Evolutionary conservation across 2,113 vertebrate genomes (phyloP), one percentile per base, ranked within the genome.

Genomic region (Dermatemys mawii): DNA sequence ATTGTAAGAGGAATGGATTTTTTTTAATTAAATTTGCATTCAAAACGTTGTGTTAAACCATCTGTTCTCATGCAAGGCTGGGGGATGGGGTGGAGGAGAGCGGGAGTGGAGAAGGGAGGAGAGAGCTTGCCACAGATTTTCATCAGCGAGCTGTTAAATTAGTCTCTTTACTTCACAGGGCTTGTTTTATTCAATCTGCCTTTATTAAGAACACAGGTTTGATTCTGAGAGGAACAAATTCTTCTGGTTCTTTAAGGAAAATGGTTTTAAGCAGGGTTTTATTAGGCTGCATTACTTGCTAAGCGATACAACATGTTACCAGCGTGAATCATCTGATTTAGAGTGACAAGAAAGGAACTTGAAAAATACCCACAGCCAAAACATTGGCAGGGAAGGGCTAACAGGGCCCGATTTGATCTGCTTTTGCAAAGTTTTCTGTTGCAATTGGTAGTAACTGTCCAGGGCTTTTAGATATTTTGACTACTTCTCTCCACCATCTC

Each of bases 221-320:
- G 96, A 87, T 95, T 98, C 96, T 94, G 93, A 90, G 97, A 95
- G 93, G 97, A 98, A 97, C 97, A 98, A 96, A 97, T 98, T 97
- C 97, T 97, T 96, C 97, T 96, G 95, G 94, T 97, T 97, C 97
- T 97, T 97, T 94, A 97, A 97, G 96, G 94, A 97, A 96, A 97
- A 79, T 94, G 94, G 94, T 96, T 97, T 93, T 97, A 97, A 97
- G 94, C 93, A 97, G 95, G 90, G 63, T 93, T 94, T 96, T 96
- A 97, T 97, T 93, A 97, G 93, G 94, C 94, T 93, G 96, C 95
- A 75, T 97, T 96, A 93, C 95, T 92, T 96, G 91, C 86, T 98
- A 98, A 98, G 96, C 70, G 93, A 97, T 97, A 96, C 97, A 98
- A 90, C 97, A 96, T 97, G 97, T 98, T 97, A 96, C 94, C 96